Evolutionary conservation across 1,140 invertebrate species (phyloP).

Genomic region (Drosophila bipectinata): DNA sequence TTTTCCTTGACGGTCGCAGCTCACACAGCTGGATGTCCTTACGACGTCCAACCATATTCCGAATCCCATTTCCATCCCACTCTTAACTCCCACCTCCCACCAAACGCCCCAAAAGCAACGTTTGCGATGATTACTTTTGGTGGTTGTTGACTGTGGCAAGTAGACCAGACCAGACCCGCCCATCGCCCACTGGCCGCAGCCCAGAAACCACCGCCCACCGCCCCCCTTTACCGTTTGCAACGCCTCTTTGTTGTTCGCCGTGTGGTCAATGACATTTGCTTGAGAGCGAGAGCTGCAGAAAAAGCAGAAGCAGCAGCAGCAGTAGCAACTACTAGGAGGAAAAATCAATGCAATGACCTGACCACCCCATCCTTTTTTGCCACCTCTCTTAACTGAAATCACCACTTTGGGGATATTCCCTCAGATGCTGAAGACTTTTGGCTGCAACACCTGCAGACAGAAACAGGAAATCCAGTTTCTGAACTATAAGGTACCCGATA

Average conservation of each 20-base stretch:
- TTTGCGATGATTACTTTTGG: slow-evolving; percentile 77
- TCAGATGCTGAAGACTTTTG: background rate
- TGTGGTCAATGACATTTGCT: slow-evolving; percentile 72
- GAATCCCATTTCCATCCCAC: background rate
- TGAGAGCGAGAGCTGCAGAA: slow-evolving; percentile 19
- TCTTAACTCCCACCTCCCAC: background rate
- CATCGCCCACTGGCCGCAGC: background rate
- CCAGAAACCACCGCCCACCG: background rate
- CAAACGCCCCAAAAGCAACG: slow-evolving; percentile 38
- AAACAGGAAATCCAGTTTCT: too few species aligned
- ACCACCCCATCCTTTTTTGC: too few species aligned
- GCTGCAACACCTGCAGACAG: background rate
- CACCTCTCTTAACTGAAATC: slow-evolving; percentile 1
- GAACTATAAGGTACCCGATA: too few species aligned
- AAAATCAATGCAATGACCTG: slow-evolving; percentile 65
- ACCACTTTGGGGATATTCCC: background rate
- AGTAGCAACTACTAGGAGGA: slow-evolving; percentile 20
- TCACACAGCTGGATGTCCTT: slow-evolving; percentile 65
- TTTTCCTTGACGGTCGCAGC: slow-evolving; percentile 52
- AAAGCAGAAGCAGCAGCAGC: slow-evolving; percentile 3
- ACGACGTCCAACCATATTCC: slow-evolving; percentile 3
- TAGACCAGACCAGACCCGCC: background rate
- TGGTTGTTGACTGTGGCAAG: slow-evolving; percentile 60
- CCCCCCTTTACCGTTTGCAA: slow-evolving; percentile 17
- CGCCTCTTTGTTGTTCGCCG: slow-evolving; percentile 69